Conservation (phyloP, 2,888 invertebrate genomes). For the Blastobasis adustella region DNA sequence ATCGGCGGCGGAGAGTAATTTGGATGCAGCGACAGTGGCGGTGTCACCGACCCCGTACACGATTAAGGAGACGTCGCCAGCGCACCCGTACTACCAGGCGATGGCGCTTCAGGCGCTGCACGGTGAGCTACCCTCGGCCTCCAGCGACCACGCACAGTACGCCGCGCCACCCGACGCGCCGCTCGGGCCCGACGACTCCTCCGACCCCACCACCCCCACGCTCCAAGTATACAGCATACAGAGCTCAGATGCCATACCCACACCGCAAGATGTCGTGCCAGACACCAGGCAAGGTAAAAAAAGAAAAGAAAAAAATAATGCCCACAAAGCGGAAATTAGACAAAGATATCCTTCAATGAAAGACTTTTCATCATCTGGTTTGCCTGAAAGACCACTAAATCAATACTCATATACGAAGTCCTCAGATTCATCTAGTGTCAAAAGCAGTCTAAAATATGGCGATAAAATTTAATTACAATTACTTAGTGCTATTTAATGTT, state of each 20-base stretch:
- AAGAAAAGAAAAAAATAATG: conserved; percentile 6
- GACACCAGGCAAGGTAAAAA: conserved; percentile 4
- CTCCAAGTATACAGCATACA: conserved; percentile 3
- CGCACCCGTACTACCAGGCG: conserved; percentile 49
- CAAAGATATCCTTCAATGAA: conserved; percentile 9
- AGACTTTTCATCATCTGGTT: conserved; percentile 7
- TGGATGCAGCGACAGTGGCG: conserved; percentile 30
- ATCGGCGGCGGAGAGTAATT: conserved; percentile 37
- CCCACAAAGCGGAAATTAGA: conserved; percentile 1
- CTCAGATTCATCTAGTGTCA: conserved; percentile 23
- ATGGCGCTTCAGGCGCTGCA: conserved; percentile 53
- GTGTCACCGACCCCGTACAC: conserved; percentile 41
- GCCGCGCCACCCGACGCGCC: conserved; percentile 43
- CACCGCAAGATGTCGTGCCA: conserved; percentile 2
- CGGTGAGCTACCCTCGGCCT: conserved; percentile 49
- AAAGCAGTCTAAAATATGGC: conserved; percentile 56
- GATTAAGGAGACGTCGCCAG: conserved; percentile 48
- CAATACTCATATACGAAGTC: conserved; percentile 17
- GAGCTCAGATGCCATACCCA: conserved; percentile 6
- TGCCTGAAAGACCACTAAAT: not conserved
- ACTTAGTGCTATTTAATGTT: conserved; percentile 25
- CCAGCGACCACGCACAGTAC: conserved; percentile 55
- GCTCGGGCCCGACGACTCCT: conserved; percentile 21
- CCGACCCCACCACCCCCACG: conserved; percentile 23
- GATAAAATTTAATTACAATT: conserved; percentile 50